These are phyloP conservation scores for Scopus umbretta DNA, from an alignment of 2,113 vertebrate species.

Conservation along the genomic window DNA sequence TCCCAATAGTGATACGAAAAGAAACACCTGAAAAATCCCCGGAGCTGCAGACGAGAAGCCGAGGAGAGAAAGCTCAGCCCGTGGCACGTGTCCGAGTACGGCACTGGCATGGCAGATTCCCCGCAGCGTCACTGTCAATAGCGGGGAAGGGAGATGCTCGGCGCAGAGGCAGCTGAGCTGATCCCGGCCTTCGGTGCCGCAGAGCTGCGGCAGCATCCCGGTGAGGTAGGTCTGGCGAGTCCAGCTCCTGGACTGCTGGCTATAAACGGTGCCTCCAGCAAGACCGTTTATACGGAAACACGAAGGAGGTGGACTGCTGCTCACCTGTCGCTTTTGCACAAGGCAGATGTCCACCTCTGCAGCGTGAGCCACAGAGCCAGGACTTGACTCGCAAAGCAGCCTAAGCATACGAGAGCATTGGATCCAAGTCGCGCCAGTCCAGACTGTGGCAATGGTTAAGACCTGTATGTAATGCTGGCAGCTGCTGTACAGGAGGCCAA, in stretches of 20 bases:
- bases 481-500: background rate
- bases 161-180: background rate
- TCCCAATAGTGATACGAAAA: background rate
- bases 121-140: background rate
- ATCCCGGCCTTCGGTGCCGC: accelerated
- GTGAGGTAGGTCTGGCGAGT: accelerated
- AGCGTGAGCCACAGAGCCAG: background rate
- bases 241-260: accelerated
- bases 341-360: background rate
- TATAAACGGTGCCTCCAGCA: background rate
- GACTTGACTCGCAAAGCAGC: background rate
- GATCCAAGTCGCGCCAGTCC: background rate
- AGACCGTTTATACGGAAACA: background rate
- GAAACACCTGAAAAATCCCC: background rate
- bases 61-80: background rate
- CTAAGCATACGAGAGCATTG: background rate
- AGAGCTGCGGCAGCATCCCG: background rate
- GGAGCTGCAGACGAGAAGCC: background rate
- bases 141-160: background rate
- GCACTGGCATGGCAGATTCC: background rate
- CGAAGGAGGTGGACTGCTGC: background rate
- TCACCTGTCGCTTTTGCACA: background rate
- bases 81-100: accelerated
- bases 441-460: accelerated
- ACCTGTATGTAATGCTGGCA: background rate